Evolutionary conservation across 2,113 vertebrate genomes (phyloP), one percentile per base, ranked within the genome.

Genomic region (Synodontis membranacea): DNA sequence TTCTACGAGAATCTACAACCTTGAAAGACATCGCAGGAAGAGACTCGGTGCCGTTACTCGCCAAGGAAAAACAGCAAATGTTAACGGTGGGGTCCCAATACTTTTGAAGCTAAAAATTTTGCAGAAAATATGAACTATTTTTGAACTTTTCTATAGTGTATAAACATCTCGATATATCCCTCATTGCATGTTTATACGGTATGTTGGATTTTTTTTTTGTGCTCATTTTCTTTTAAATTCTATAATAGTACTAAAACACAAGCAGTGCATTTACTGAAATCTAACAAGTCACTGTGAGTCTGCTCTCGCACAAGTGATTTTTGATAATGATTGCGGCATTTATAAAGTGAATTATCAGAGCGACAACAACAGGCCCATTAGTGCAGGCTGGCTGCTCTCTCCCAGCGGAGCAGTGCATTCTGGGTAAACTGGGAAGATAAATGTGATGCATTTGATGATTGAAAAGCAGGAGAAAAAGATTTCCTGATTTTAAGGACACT

Each of bases 361-460:
- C 90, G 89, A 91, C 91, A 89, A 82, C 90, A 92, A 94, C 89
- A 76, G 89, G 87, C 91, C 93, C 92, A 94, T 95, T 93, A 94
- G 92, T 90, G 89, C 91, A 90, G 92, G 90, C 92, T 93, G 90
- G 90, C 93, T 93, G 92, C 92, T 92, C 92, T 92, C 91, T 92
- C 87, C 23, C 86, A 88, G 80, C 87, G 84, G 78, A n/a, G 87
- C 92, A 91, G 91, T 88, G 94, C 88, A 92, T 86, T 85, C 31
- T 92, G 92, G 92, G 93, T 86, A 39, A 85, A 82, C 15, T 5
- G 14, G 48, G 21, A 79, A 89, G 91, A 93, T 91, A 87, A 92
- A 93, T 93, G 91, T 85, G 87, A 89, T 86, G 88, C 87, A 88
- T 83, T 84, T 80, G 91, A 89, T 90, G 85, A 80, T 54, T n/a